phyloP scores from a whole-genome alignment of 2,888 invertebrate genomes.

The Hyposoter didymator region DNA sequence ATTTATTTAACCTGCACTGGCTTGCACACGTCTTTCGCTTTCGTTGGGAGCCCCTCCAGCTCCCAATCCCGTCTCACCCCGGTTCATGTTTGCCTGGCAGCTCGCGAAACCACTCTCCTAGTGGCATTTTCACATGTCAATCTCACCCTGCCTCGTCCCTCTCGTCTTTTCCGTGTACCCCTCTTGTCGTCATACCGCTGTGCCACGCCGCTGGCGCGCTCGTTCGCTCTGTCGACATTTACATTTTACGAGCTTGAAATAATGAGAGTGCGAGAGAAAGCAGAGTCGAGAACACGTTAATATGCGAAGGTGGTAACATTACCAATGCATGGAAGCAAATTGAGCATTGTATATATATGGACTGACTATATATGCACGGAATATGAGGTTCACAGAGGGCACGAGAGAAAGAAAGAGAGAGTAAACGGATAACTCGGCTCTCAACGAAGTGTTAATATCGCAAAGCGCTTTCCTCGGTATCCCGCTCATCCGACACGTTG shows the following conservation, averaged over 20 bases:
- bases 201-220: background rate
- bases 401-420: background rate
- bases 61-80: conserved; percentile 7
- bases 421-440: conserved; percentile 50
- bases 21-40: conserved; percentile 2
- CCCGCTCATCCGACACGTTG: conserved; percentile 53
- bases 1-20: background rate
- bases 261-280: conserved; percentile 47
- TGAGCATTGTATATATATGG: conserved; percentile 35
- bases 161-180: conserved; percentile 21
- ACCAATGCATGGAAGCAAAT: conserved; percentile 62
- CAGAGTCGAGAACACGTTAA: conserved; percentile 34
- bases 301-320: conserved; percentile 50
- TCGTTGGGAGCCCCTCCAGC: background rate
- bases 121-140: conserved; percentile 63
- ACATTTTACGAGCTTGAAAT: conserved; percentile 62
- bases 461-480: conserved; percentile 55
- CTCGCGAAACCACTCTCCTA: conserved; percentile 22
- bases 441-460: conserved; percentile 63
- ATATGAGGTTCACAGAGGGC: background rate
- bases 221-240: conserved; percentile 61
- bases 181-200: background rate
- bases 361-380: background rate
- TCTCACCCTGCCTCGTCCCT: conserved; percentile 22
- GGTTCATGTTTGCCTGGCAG: conserved; percentile 26